Percentiles rank a stretch among this genome's conserved stretches.
phyloP scores from a whole-genome alignment of 2,888 invertebrate species.

The Drosophila formosana region DNA sequence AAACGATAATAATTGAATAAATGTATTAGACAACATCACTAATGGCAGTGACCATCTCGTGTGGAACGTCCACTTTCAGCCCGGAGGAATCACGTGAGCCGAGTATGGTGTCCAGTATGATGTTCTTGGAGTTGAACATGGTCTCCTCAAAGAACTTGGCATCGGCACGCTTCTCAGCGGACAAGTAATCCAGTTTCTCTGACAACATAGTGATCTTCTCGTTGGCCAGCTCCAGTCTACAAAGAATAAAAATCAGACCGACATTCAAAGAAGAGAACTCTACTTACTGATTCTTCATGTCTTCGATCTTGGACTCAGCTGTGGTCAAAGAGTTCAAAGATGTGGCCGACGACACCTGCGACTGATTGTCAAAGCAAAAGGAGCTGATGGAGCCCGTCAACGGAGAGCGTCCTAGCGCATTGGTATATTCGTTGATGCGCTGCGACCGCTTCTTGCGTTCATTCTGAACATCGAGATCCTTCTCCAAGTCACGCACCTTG shows the following conservation, averaged over 20 bases:
- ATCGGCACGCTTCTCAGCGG: constrained; percentile 82
- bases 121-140: constrained; percentile 79
- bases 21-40: constrained; percentile 26
- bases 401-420: constrained; percentile 65
- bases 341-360: constrained; percentile 47
- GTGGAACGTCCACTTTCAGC: neutral
- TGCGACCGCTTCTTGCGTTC: constrained; percentile 83
- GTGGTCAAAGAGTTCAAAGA: constrained; percentile 34
- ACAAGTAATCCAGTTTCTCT: constrained; percentile 79
- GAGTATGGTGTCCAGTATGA: constrained; percentile 79
- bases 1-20: constrained; percentile 27
- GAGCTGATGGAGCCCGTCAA: constrained; percentile 70
- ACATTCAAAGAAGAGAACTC: neutral
- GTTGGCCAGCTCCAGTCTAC: constrained; percentile 81
- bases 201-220: constrained; percentile 82
- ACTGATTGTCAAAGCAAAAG: constrained; percentile 82
- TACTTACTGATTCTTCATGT: constrained; percentile 81
- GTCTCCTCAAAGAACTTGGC: constrained; percentile 82
- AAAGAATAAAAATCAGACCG: neutral
- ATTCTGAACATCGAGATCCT: constrained; percentile 74
- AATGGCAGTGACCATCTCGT: constrained; percentile 9
- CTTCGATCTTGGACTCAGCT: constrained; percentile 55
- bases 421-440: constrained; percentile 82
- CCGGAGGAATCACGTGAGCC: constrained; percentile 33
- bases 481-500: constrained; percentile 82